Conservation (phyloP, 2,797 vertebrate genomes). For the Masticophis lateralis region DNA sequence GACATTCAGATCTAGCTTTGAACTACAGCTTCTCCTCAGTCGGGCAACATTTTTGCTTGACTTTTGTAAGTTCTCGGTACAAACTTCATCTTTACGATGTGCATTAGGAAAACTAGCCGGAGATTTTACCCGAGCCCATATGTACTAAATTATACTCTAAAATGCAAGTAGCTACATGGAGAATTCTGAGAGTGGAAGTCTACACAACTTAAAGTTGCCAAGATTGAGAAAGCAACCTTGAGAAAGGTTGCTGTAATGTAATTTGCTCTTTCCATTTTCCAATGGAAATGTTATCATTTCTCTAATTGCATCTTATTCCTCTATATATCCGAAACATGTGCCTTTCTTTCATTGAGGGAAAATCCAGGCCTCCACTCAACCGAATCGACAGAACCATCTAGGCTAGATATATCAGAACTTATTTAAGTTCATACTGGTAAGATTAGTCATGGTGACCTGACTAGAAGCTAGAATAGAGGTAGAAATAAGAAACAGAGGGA, state of each 20-base stretch:
- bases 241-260: neutral
- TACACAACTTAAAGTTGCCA: neutral
- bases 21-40: neutral
- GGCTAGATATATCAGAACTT: neutral
- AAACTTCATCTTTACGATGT: neutral
- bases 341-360: neutral
- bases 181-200: neutral
- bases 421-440: neutral
- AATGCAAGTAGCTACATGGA: neutral
- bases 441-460: too few relatives aligned
- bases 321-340: neutral
- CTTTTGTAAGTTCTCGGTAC: neutral
- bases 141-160: neutral
- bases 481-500: too few relatives aligned
- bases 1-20: neutral
- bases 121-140: neutral
- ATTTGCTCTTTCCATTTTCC: neutral
- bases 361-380: neutral
- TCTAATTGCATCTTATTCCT: neutral
- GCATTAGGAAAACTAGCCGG: too few relatives aligned
- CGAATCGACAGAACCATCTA: neutral
- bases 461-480: too few relatives aligned
- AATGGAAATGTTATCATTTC: neutral
- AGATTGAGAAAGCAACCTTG: neutral
- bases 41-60: neutral